These are phyloP conservation scores for Nyctibius bracteatus DNA, from an alignment of 2,113 vertebrate species.

Conservation along the genomic window DNA sequence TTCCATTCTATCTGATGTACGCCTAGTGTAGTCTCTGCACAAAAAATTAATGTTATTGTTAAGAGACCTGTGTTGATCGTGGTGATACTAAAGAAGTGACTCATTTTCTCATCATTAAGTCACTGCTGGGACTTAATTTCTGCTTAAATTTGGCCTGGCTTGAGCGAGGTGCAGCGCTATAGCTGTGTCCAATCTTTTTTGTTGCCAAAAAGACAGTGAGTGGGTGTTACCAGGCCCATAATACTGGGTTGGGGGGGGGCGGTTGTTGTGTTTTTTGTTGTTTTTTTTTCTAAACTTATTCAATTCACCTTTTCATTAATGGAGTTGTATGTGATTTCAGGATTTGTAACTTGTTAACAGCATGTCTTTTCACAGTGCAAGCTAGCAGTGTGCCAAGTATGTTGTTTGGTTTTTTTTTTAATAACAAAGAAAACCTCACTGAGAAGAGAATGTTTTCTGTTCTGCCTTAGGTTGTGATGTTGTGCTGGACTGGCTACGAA, in stretches of 20 bases:
- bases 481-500: conserved; percentile 93
- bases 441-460: background rate
- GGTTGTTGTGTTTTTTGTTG: background rate
- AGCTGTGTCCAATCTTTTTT: background rate
- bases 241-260: background rate
- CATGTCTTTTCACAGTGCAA: background rate
- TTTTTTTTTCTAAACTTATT: background rate
- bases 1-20: background rate
- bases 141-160: background rate
- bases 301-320: background rate
- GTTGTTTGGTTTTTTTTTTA: background rate
- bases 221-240: background rate
- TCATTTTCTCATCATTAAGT: background rate
- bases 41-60: background rate
- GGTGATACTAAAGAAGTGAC: background rate
- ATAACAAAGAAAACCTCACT: background rate
- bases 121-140: background rate
- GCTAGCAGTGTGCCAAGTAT: background rate
- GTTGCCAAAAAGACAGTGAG: background rate
- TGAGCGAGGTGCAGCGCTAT: background rate
- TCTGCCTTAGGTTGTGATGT: conserved; percentile 79
- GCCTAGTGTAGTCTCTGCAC: background rate
- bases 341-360: background rate
- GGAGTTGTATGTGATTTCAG: background rate
- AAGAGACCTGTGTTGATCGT: background rate